phyloP scores from a whole-genome alignment of 2,888 invertebrate species.

The Agrilus cyanescens region DNA sequence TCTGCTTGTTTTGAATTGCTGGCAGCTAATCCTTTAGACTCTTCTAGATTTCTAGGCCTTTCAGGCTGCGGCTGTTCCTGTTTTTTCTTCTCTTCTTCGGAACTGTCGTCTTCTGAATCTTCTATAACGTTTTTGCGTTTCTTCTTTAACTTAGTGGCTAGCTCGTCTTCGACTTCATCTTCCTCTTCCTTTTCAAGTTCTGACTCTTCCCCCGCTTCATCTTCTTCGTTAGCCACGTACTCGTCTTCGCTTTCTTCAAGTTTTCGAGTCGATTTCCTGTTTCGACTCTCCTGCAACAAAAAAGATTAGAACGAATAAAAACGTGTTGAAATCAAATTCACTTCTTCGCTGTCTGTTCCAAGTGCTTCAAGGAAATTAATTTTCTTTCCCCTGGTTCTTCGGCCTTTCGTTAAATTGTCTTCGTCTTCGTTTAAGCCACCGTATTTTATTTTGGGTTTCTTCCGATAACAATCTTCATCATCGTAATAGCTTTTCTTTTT shows the following conservation, averaged over 20 bases:
- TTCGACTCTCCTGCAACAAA: slow-evolving; percentile 25
- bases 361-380: slow-evolving; percentile 67
- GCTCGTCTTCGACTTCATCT: slow-evolving; percentile 12
- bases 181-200: slow-evolving; percentile 18
- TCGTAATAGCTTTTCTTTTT: slow-evolving; percentile 35
- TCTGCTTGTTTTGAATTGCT: slow-evolving; percentile 3
- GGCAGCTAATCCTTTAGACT: background rate
- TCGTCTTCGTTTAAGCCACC: slow-evolving; percentile 48
- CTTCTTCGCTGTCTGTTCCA: slow-evolving; percentile 64
- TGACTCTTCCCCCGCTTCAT: slow-evolving; percentile 17
- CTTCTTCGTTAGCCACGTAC: slow-evolving; percentile 24
- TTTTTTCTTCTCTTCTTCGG: slow-evolving; percentile 11
- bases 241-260: slow-evolving; percentile 31
- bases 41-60: background rate
- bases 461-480: slow-evolving; percentile 32
- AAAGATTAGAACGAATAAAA: slow-evolving; percentile 3
- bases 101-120: slow-evolving; percentile 19
- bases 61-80: slow-evolving; percentile 10
- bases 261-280: slow-evolving; percentile 25
- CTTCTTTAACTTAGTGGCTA: slow-evolving; percentile 12
- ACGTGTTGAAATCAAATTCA: slow-evolving; percentile 28
- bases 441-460: slow-evolving; percentile 39
- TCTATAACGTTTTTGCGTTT: slow-evolving; percentile 10
- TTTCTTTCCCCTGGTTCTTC: slow-evolving; percentile 60
- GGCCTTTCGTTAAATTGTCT: slow-evolving; percentile 37